A percentile compares a stretch with the other conserved stretches of the same genome.
phyloP scores from a whole-genome alignment of 2,113 vertebrate species.

The Tragelaphus buxtoni region DNA sequence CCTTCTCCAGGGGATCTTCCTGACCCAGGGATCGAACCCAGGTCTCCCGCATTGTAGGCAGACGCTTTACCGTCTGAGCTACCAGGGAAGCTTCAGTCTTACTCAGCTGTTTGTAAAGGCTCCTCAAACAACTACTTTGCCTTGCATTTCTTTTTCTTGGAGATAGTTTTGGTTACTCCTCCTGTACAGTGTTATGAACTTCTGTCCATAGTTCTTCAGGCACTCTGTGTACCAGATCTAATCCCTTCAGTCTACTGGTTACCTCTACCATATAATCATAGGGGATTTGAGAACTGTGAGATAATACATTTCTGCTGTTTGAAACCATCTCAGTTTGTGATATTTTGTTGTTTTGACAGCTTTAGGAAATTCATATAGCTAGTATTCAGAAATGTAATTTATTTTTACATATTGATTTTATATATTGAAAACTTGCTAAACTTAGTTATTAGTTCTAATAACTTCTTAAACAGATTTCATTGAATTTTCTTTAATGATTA shows the following conservation, averaged over 20 bases:
- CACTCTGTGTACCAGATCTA: background rate
- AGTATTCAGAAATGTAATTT: background rate
- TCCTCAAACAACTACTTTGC: background rate
- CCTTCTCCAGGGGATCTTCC: too few species aligned
- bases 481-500: background rate
- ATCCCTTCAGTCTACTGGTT: background rate
- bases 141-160: background rate
- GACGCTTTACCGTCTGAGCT: too few species aligned
- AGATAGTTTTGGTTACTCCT: background rate
- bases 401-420: background rate
- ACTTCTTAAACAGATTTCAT: background rate
- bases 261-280: background rate
- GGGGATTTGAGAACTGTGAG: background rate
- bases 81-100: too few species aligned
- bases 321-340: background rate
- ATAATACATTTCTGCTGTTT: background rate
- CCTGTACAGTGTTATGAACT: background rate
- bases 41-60: too few species aligned
- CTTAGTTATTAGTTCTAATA: background rate
- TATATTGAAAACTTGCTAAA: background rate
- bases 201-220: background rate
- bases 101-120: background rate
- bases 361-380: background rate
- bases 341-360: background rate
- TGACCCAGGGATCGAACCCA: too few species aligned